Evolutionary conservation across 2,888 invertebrate genomes (phyloP).

Genomic region (Dolomedes plantarius): DNA sequence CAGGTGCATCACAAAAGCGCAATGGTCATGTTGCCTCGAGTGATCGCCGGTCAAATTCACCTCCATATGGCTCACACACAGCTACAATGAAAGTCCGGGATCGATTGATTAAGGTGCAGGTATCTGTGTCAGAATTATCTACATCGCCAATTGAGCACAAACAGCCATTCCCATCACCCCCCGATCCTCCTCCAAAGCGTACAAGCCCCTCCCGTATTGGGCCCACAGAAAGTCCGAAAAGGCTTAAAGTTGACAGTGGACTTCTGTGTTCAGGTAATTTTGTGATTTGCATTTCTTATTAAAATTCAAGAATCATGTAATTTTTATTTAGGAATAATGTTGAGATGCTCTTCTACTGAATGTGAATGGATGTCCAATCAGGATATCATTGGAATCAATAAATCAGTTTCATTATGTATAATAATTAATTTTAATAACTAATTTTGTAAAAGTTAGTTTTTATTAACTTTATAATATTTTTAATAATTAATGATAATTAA

Average conservation of each 20-base stretch:
- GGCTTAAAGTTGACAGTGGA: conserved; percentile 62
- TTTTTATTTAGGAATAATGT: too few species aligned
- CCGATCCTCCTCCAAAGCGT: conserved; percentile 70
- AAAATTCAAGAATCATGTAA: too few species aligned
- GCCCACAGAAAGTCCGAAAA: conserved; percentile 59
- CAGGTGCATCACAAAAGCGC: conserved; percentile 20
- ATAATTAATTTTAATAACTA: too few species aligned
- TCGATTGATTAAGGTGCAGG: conserved; percentile 50
- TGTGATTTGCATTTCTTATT: too few species aligned
- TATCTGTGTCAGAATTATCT: conserved; percentile 57
- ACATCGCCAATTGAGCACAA: conserved; percentile 64
- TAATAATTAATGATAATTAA: too few species aligned
- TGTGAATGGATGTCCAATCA: too few species aligned
- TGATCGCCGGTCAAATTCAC: conserved; percentile 28
- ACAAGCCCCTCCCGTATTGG: conserved; percentile 30
- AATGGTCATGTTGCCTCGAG: conserved; percentile 20
- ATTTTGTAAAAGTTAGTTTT: too few species aligned
- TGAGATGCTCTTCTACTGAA: too few species aligned
- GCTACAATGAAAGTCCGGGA: conserved; percentile 56
- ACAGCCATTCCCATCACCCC: conserved; percentile 64
- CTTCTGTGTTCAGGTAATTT: conserved; percentile 41
- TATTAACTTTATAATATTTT: too few species aligned
- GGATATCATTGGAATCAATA: too few species aligned
- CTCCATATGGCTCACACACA: conserved; percentile 56
- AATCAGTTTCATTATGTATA: too few species aligned